Percentiles rank a stretch among this genome's conserved stretches.
Conservation (phyloP, 2,888 invertebrate genomes). For the Synergus japonicus region DNA sequence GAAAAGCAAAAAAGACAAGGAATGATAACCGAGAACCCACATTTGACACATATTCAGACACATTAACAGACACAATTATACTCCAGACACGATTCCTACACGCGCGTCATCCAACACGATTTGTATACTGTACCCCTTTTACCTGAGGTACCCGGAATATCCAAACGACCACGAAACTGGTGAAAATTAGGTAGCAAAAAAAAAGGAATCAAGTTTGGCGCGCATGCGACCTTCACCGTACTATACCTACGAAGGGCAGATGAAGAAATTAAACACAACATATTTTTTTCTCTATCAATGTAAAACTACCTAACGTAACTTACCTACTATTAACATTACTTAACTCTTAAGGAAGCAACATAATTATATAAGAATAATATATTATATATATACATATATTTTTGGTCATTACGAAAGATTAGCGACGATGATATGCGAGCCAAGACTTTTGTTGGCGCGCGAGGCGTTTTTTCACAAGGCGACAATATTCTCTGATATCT, state of each 20-base stretch:
- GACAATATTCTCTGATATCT: conserved; percentile 75
- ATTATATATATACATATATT: conserved; percentile 76
- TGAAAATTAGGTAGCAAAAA: conserved; percentile 39
- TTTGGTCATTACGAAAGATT: conserved; percentile 74
- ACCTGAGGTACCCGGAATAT: conserved; percentile 36
- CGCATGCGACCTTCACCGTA: conserved; percentile 53
- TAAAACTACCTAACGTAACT: conserved; percentile 75
- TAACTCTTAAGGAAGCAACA: conserved; percentile 75
- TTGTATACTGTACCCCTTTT: conserved; percentile 41
- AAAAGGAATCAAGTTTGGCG: conserved; percentile 36
- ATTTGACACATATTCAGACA: conserved; percentile 50
- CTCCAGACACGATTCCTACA: conserved; percentile 25
- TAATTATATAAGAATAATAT: conserved; percentile 76
- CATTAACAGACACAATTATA: conserved; percentile 40
- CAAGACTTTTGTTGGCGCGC: conserved; percentile 74
- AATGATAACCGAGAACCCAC: conserved; percentile 47
- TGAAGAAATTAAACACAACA: conserved; percentile 66
- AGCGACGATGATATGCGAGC: conserved; percentile 67
- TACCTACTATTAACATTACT: conserved; percentile 76
- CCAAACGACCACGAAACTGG: conserved; percentile 39
- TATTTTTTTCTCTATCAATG: conserved; percentile 77
- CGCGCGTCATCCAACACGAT: conserved; percentile 47
- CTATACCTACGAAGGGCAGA: conserved; percentile 55
- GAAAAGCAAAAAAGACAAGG: conserved; percentile 56
- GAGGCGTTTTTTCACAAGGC: conserved; percentile 73